Conservation (phyloP, 1,140 invertebrate genomes). For the Drosophila melanica region DNA sequence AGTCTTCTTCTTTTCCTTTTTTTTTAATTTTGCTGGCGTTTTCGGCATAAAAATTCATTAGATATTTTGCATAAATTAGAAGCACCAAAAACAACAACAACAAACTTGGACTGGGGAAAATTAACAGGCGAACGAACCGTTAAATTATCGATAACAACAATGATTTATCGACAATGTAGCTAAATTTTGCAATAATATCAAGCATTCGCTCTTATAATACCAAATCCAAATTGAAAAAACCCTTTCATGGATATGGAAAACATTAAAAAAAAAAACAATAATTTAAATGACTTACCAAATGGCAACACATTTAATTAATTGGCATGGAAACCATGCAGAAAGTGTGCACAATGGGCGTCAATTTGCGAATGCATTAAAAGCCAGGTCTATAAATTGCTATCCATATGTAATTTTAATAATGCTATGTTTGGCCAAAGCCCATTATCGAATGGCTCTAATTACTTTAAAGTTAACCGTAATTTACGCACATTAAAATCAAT, state of each 20-base stretch:
- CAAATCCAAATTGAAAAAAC: not conserved
- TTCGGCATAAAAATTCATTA: constrained; percentile 76
- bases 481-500: constrained; percentile 41
- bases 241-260: no score
- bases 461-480: constrained; percentile 29
- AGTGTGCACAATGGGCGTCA: constrained; percentile 19
- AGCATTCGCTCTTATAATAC: no score
- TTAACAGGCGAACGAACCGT: constrained; percentile 18
- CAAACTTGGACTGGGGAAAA: constrained; percentile 1
- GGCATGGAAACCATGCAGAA: not conserved
- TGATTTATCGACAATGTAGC: not conserved
- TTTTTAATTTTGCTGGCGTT: constrained; percentile 33
- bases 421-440: not conserved
- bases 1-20: not conserved
- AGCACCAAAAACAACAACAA: constrained; percentile 25
- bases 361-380: constrained; percentile 2
- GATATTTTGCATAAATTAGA: constrained; percentile 76
- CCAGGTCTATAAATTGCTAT: constrained; percentile 2
- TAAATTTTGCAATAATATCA: not conserved
- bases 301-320: constrained; percentile 37
- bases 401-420: constrained; percentile 29
- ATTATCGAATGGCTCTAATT: constrained; percentile 24
- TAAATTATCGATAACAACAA: constrained; percentile 28
- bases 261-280: not conserved
- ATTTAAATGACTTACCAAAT: not conserved